Evolutionary conservation across 1,140 invertebrate genomes (phyloP).

Genomic region (Sweltsa coloradensis): DNA sequence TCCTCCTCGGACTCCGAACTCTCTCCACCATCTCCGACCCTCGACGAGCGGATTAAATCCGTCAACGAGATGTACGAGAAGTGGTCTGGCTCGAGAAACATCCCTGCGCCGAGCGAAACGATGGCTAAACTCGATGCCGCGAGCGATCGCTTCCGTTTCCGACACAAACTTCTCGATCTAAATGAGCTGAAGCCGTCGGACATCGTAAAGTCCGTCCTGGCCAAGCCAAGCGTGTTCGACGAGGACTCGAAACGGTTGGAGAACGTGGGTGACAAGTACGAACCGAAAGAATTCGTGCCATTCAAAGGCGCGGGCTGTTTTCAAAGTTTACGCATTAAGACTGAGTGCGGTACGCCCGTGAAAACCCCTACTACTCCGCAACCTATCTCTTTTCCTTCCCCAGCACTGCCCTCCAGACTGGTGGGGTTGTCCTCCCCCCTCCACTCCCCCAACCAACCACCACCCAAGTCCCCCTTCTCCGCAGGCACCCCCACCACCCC

Average conservation of each 20-base stretch:
- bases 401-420: conserved; percentile 4
- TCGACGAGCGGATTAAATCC: conserved; percentile 62
- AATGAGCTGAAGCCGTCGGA: conserved; percentile 80
- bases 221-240: conserved; percentile 88
- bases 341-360: not conserved
- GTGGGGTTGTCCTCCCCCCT: conserved; percentile 7
- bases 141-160: conserved; percentile 39
- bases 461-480: conserved; percentile 10
- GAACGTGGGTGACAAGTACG: conserved; percentile 76
- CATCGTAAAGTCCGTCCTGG: conserved; percentile 82
- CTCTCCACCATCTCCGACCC: conserved; percentile 27
- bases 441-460: conserved; percentile 4
- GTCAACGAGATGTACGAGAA: conserved; percentile 88
- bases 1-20: conserved; percentile 28
- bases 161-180: conserved; percentile 55
- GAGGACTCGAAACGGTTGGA: conserved; percentile 89
- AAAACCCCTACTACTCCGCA: not conserved
- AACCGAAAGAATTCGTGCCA: conserved; percentile 47
- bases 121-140: conserved; percentile 41
- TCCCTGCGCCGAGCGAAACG: conserved; percentile 41
- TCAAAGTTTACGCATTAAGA: conserved; percentile 6
- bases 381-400: not conserved
- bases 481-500: conserved; percentile 1
- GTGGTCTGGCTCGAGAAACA: conserved; percentile 58
- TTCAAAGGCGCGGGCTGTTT: conserved; percentile 11